These are phyloP conservation scores for Caiman crocodilus DNA, from an alignment of 2,797 vertebrate genomes.

Conservation along the genomic window DNA sequence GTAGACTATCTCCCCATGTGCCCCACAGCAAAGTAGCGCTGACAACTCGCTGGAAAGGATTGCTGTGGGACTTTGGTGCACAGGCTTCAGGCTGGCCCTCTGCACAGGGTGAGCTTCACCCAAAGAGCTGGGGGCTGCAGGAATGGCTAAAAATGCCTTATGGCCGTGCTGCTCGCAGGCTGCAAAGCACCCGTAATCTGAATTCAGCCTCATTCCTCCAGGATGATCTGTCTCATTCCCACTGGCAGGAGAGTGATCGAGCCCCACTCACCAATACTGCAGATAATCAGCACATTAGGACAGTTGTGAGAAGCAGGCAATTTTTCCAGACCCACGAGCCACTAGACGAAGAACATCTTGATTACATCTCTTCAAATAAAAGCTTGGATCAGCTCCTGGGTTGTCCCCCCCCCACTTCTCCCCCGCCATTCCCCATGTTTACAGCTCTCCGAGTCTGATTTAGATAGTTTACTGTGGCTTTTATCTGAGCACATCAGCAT, in stretches of 20 bases:
- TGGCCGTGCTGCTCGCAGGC: neutral
- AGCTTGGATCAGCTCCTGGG: constrained; percentile 22
- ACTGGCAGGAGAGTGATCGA: accelerated
- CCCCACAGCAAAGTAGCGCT: accelerated
- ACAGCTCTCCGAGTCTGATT: constrained; percentile 57
- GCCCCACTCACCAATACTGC: accelerated
- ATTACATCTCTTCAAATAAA: constrained; percentile 56
- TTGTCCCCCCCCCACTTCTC: neutral
- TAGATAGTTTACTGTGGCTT: constrained; percentile 66
- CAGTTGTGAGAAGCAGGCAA: neutral
- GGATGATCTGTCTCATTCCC: neutral
- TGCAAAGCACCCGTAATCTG: neutral
- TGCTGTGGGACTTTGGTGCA: neutral
- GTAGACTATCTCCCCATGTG: neutral
- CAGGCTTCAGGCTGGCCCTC: neutral
- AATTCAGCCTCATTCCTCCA: neutral
- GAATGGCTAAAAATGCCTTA: neutral
- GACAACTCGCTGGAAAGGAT: neutral
- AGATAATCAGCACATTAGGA: neutral
- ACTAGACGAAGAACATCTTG: constrained; percentile 29
- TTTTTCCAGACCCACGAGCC: neutral
- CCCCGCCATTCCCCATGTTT: constrained; percentile 49
- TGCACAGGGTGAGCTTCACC: neutral
- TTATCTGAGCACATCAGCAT: constrained; percentile 73
- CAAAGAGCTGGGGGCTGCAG: neutral